Conservation (phyloP, 2,888 invertebrate species). For the Pristionchus japonicus region DNA sequence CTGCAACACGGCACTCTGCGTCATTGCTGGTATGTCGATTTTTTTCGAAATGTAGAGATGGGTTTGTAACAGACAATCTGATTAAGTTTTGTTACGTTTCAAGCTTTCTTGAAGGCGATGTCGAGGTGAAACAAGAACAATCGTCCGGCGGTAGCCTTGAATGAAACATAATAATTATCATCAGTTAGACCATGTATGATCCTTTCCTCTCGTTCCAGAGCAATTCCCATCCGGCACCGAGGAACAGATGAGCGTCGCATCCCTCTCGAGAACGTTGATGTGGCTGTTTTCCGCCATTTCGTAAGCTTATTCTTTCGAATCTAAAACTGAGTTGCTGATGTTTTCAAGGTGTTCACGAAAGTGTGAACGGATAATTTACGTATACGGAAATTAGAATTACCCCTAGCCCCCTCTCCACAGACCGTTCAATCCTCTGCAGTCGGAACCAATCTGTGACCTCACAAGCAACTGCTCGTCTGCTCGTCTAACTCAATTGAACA, state of each 20-base stretch:
- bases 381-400: too few relatives aligned
- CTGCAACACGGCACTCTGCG: slow-evolving; percentile 63
- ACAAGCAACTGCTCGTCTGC: background rate
- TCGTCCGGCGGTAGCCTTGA: too few relatives aligned
- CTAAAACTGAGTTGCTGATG: too few relatives aligned
- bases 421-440: background rate
- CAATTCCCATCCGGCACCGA: slow-evolving; percentile 54
- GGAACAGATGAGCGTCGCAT: slow-evolving; percentile 53
- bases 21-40: slow-evolving; percentile 57
- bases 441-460: background rate
- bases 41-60: too few relatives aligned
- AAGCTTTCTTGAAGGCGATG: too few relatives aligned
- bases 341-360: too few relatives aligned
- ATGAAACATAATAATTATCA: too few relatives aligned
- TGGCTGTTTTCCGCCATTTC: slow-evolving; percentile 61
- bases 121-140: too few relatives aligned
- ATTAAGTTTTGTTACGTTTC: too few relatives aligned
- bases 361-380: too few relatives aligned
- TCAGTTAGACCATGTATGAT: too few relatives aligned
- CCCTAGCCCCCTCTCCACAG: background rate
- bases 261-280: slow-evolving; percentile 59
- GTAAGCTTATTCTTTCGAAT: slow-evolving; percentile 43
- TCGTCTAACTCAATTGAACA: background rate
- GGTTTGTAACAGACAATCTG: too few relatives aligned
- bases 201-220: slow-evolving; percentile 48